Percentiles rank a stretch among this genome's conserved stretches.
These are phyloP conservation scores for Patella ulyssiponensis DNA, from an alignment of 2,888 invertebrate genomes.

Conservation along the genomic window DNA sequence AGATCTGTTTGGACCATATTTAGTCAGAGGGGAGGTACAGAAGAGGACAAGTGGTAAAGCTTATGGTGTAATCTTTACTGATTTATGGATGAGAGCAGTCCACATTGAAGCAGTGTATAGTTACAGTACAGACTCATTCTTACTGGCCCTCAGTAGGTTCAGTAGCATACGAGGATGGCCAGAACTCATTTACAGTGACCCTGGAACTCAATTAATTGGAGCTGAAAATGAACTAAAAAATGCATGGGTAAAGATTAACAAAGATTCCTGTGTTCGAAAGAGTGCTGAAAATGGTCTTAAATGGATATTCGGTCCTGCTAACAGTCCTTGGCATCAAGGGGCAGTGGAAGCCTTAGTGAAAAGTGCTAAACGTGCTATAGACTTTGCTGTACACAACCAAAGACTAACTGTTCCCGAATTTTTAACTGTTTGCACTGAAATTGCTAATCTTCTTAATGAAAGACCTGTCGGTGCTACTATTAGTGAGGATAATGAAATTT, in stretches of 20 bases:
- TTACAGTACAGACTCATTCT: conserved; percentile 22
- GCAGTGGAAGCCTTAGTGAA: conserved; percentile 19
- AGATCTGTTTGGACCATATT: conserved; percentile 17
- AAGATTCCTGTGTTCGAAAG: background rate
- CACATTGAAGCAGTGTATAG: conserved; percentile 22
- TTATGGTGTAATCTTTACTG: conserved; percentile 22
- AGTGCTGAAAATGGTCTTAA: conserved; percentile 6
- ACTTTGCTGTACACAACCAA: conserved; percentile 20
- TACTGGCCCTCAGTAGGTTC: conserved; percentile 18
- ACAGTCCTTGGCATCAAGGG: conserved; percentile 23
- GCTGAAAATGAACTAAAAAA: conserved; percentile 17
- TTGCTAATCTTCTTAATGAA: conserved; percentile 14
- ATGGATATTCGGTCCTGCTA: conserved; percentile 19
- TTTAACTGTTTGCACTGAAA: conserved; percentile 20
- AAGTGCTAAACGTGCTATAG: conserved; percentile 14
- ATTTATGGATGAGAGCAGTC: conserved; percentile 5
- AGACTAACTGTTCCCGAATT: conserved; percentile 19
- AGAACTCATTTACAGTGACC: conserved; percentile 18
- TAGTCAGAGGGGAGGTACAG: conserved; percentile 18
- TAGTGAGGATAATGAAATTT: conserved; percentile 10
- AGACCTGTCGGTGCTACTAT: conserved; percentile 12
- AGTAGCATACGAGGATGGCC: conserved; percentile 20
- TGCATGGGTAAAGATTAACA: conserved; percentile 11
- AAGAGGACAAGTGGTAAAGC: conserved; percentile 24
- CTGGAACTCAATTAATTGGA: conserved; percentile 21